Base-by-base conservation (phyloP, 2,888 invertebrate genomes). In the Trissolcus brochymenae region DNA sequence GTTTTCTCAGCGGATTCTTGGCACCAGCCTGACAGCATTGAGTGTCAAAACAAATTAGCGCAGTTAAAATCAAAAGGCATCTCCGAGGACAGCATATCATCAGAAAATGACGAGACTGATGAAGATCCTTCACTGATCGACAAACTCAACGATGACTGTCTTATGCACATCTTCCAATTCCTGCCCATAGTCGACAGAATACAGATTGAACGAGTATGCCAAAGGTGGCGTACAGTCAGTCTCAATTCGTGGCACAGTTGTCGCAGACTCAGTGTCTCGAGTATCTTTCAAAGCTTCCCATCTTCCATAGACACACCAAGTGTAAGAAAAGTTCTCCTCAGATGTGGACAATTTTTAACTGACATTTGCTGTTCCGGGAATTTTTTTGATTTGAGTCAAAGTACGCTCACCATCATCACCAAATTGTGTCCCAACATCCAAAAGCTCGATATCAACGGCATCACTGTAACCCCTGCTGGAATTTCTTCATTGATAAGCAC, bases 1-100 rank as follows among this genome's bases (percentile, higher is more conserved):
- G 91, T 92, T 65, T 90, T 90, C 0, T 91, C 92, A 0, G 93
- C 92, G 0, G 92, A 93, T 82, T 91, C 91, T 68, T 92, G 92
- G 92, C 92, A 92, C 84, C 93, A 93, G 82, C 92, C 93, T 0
- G 89, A 81, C 80, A 89, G 76, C 40, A 88, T 90, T 6, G 88
- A 87, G 78, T 81, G 87, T 84, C 74, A 85, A 79, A 83, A 79
- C 56, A 82, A 77, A 62, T 35, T 77, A 59, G 72, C 70, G 2
- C 74, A 72, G 46, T 67, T 78, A 16, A 84, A 81, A 76, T 71
- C 82, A 29, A 83, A 81, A 74, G 74, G 77, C 53, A 13, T 35
- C 1, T 64, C 79, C 1, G 81, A 81, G 35, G 83, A 84, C 29
- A 54, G 55, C 14, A 21, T 43, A 40, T n/a, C 59, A 4, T 65